Conservation (phyloP, 1,140 invertebrate genomes). For the Phymorhynchus buccinoides region DNA sequence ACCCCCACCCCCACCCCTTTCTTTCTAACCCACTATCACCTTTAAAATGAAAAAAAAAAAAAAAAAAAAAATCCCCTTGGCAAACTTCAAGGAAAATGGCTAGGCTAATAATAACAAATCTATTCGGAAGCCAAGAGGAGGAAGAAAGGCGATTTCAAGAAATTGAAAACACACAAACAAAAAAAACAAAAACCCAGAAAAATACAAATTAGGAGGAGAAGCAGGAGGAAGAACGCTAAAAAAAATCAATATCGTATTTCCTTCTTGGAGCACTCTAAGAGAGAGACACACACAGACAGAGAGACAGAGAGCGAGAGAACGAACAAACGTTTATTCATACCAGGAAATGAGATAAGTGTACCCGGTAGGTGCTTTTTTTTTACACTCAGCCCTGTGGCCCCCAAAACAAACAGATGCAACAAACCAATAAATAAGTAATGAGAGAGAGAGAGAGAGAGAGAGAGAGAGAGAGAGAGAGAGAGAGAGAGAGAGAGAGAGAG, state of each 20-base stretch:
- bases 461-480: too few species aligned
- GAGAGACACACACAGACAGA: background rate
- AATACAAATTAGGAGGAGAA: background rate
- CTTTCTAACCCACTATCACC: background rate
- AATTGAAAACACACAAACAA: background rate
- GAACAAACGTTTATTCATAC: too few species aligned
- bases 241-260: background rate
- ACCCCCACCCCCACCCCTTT: background rate
- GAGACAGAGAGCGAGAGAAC: conserved; percentile 2
- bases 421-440: too few species aligned
- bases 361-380: too few species aligned
- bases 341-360: too few species aligned
- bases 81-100: background rate
- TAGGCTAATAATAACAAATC: conserved; percentile 8
- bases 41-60: too few species aligned
- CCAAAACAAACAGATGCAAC: too few species aligned
- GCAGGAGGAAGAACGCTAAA: background rate
- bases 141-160: conserved; percentile 23
- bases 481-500: too few species aligned
- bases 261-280: background rate
- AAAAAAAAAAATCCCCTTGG: too few species aligned
- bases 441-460: too few species aligned
- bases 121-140: conserved; percentile 8
- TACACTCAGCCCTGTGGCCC: too few species aligned
- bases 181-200: background rate